Base-by-base conservation (phyloP, 2,888 invertebrate genomes). In the Alentia gelatinosa region DNA sequence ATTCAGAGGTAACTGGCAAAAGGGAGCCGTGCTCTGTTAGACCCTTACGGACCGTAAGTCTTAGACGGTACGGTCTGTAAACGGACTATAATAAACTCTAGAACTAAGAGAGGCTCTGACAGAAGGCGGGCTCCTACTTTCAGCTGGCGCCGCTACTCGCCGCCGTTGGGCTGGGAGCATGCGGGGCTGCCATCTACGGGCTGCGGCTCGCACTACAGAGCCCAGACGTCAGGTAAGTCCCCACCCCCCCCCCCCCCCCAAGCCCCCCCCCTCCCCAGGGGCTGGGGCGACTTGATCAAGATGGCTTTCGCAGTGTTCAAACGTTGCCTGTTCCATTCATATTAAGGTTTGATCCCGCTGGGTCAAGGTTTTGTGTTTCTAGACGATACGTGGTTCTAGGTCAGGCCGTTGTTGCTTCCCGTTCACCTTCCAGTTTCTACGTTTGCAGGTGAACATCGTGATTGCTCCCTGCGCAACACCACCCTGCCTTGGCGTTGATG, bases 81-180 rank as follows among this genome's bases (percentile, higher is more conserved):
- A n/a, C n/a, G n/a, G n/a, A n/a, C n/a, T n/a, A n/a, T n/a, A n/a
- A n/a, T n/a, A n/a, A n/a, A n/a, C n/a, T n/a, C n/a, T n/a, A n/a
- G n/a, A n/a, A n/a, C n/a, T n/a, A n/a, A n/a, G n/a, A n/a, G n/a
- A n/a, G n/a, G n/a, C n/a, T n/a, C n/a, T n/a, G n/a, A n/a, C n/a
- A n/a, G 23, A 50, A 15, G 74, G 23, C 37, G 47, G 30, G 56
- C 91, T 94, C 93, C 84, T 92, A 91, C 88, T 96, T 96, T 1
- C 96, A 98, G 98, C 96, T 98, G 94, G 97, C 98, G 94, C 98
- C 98, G 0, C 96, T 98, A 93, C 98, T 97, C 94, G 97, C 97
- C 39, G 98, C 98, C 95, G 97, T 98, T 92, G 97, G 97, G 0
- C 95, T 97, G 89, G 98, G 98, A 89, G 97, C 97, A 91, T 94